These are phyloP conservation scores for Plebejus anna DNA, from an alignment of 2,888 invertebrate species.

Conservation along the genomic window DNA sequence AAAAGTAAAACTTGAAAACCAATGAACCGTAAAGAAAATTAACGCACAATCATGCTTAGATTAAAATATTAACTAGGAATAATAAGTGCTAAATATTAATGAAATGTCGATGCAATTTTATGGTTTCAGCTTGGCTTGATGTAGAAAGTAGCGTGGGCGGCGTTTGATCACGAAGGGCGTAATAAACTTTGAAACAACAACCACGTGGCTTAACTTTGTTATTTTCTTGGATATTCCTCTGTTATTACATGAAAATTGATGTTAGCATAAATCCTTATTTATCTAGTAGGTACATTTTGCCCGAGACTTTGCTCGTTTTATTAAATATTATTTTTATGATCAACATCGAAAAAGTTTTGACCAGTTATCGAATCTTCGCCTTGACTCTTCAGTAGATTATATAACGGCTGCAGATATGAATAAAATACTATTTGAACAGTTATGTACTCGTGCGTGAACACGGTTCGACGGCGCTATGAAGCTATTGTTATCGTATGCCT, in stretches of 20 bases:
- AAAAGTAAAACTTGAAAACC: not conserved
- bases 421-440: too few relatives aligned
- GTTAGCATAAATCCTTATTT: not conserved
- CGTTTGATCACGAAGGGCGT: not conserved
- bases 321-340: not conserved
- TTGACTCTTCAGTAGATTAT: too few relatives aligned
- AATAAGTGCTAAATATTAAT: not conserved
- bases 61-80: not conserved
- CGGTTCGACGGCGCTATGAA: too few relatives aligned
- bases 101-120: not conserved
- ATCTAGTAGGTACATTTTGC: not conserved
- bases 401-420: too few relatives aligned
- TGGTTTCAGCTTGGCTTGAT: not conserved
- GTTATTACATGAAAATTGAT: not conserved
- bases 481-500: too few relatives aligned
- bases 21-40: not conserved
- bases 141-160: not conserved
- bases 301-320: not conserved
- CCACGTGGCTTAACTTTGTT: constrained; percentile 13
- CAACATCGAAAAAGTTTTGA: too few relatives aligned
- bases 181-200: constrained; percentile 8
- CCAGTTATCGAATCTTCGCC: too few relatives aligned
- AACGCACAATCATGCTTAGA: not conserved
- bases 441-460: too few relatives aligned
- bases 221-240: not conserved